Base-by-base conservation (phyloP, 2,113 vertebrate genomes). In the Pelobates fuscus region DNA sequence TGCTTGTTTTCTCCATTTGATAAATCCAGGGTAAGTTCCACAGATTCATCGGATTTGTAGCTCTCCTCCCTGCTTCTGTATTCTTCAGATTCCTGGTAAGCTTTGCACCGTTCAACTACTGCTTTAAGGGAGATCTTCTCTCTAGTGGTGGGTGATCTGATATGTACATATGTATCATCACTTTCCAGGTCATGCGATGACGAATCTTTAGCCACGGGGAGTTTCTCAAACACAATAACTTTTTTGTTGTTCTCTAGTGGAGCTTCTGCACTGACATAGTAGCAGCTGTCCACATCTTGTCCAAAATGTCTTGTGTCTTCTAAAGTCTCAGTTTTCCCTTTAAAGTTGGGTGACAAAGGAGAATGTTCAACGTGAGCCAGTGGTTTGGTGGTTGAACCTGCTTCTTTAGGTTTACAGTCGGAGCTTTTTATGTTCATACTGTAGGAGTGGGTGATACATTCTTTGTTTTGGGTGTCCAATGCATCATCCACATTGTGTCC, bases 61-160 rank as follows among this genome's bases (percentile, higher is more conserved):
- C 29, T 71, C 0, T 89, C 88, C 71, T 92, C 87, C 72, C 85
- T 86, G 2, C 0, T 75, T 54, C 20, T 57, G 24, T 78, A 82
- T 6, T 93, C 93, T 0, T 93, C 90, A 0, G 91, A 90, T 0
- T 92, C 91, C 83, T 93, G 93, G 69, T 92, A 94, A 44, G 85
- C 88, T 41, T 89, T 91, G 84, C 93, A 93, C 26, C 89, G 90
- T 59, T 93, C 93, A 1, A 85, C 84, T 30, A 89, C 83, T 0
- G 92, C 90, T 87, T 91, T 87, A 78, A 94, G 84, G 66, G 89
- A 94, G 77, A 93, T 92, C 84, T 94, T 94, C 85, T 94, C 92
- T 11, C 84, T 84, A 23, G 89, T 92, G 2, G 88, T 92, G 0
- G 90, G 91, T 0, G 89, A 94, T 10, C 86, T 86, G 70, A 88